Percentiles rank a stretch among this genome's conserved stretches.
Conservation (phyloP, 2,888 invertebrate genomes). For the Blastobasis adustella region DNA sequence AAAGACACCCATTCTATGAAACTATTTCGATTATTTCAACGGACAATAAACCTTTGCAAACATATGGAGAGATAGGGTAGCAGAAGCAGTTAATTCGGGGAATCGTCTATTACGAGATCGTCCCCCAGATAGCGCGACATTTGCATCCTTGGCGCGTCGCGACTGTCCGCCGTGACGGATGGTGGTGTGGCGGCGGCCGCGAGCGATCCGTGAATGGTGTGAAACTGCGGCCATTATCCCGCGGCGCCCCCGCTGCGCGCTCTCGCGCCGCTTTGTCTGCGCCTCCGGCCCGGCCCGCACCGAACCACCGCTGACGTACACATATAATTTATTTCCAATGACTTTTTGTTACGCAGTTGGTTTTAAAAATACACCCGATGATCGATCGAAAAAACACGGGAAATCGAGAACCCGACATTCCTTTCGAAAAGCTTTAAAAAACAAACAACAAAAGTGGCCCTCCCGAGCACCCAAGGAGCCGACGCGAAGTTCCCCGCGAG, state of each 20-base stretch:
- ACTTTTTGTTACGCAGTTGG: conserved; percentile 45
- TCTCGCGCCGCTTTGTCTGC: conserved; percentile 43
- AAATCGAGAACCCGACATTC: conserved; percentile 24
- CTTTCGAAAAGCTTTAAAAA: conserved; percentile 21
- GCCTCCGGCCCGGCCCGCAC: conserved; percentile 33
- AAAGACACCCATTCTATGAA: no score
- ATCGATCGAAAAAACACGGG: conserved; percentile 34
- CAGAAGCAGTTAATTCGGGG: no score
- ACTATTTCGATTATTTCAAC: no score
- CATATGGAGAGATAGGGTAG: no score
- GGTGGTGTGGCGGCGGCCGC: conserved; percentile 35
- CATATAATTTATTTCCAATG: conserved; percentile 48
- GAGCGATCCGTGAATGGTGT: conserved; percentile 53
- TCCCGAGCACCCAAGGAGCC: conserved; percentile 3
- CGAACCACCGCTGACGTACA: conserved; percentile 39
- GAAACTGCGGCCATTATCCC: conserved; percentile 51
- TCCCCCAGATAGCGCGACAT: conserved; percentile 7
- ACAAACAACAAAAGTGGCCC: conserved; percentile 28
- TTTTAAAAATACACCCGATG: conserved; percentile 31
- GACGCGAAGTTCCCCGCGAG: conserved; percentile 8
- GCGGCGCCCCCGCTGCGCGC: conserved; percentile 51
- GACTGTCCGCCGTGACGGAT: conserved; percentile 2
- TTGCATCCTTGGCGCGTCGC: conserved; percentile 22
- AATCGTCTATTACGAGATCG: no score
- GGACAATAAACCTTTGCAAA: no score